Conservation (phyloP, 2,888 invertebrate species). For the Diaperis boleti region DNA sequence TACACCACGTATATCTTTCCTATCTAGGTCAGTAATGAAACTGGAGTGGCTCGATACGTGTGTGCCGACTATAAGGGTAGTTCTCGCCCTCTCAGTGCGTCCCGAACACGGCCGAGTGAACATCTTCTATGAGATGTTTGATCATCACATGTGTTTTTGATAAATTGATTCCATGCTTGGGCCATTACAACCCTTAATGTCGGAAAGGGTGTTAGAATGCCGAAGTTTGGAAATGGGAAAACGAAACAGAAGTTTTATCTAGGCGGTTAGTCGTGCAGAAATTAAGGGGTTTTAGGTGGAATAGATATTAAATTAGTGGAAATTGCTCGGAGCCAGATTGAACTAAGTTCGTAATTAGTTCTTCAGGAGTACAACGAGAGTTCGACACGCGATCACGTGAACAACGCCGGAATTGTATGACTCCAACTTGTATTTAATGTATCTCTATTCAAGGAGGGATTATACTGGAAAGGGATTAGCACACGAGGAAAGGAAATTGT, state of each 20-base stretch:
- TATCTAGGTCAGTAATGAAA: slow-evolving; percentile 1
- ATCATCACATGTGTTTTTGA: slow-evolving; percentile 62
- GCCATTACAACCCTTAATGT: slow-evolving; percentile 40
- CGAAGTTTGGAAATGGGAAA: no score
- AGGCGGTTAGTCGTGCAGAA: slow-evolving; percentile 19
- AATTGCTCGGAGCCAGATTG: slow-evolving; percentile 58
- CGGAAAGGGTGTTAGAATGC: not conserved
- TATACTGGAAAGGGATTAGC: not conserved
- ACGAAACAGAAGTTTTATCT: slow-evolving; percentile 14
- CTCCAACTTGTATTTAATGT: slow-evolving; percentile 47
- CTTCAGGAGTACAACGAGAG: slow-evolving; percentile 60
- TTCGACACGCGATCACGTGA: slow-evolving; percentile 63
- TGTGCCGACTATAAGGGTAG: slow-evolving; percentile 25
- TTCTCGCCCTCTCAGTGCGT: slow-evolving; percentile 14
- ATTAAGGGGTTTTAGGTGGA: slow-evolving; percentile 52
- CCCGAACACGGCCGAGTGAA: slow-evolving; percentile 53
- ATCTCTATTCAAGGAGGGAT: slow-evolving; percentile 8
- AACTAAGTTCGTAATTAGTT: slow-evolving; percentile 61
- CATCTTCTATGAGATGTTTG: slow-evolving; percentile 61
- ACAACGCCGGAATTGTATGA: slow-evolving; percentile 51
- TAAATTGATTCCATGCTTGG: slow-evolving; percentile 57
- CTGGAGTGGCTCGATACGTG: not conserved
- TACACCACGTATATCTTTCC: not conserved
- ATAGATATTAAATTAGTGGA: slow-evolving; percentile 62
- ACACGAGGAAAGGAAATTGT: not conserved